Conservation (phyloP, 2,113 vertebrate species). For the Thermophis baileyi region DNA sequence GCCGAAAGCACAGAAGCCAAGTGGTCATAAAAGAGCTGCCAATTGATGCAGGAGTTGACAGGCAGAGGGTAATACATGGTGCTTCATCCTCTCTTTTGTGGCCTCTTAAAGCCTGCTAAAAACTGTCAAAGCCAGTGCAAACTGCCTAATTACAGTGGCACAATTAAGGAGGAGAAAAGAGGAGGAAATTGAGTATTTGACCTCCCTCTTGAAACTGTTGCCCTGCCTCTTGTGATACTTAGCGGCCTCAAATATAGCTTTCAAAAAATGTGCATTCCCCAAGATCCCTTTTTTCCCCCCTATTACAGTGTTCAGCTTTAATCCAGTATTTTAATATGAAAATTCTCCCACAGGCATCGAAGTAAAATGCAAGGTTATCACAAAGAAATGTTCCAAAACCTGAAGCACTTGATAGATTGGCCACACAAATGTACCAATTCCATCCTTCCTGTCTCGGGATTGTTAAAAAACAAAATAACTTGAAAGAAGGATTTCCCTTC, state of each 20-base stretch:
- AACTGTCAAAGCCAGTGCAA: not conserved
- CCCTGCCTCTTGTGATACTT: not conserved
- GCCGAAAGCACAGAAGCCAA: not conserved
- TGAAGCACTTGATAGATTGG: not conserved
- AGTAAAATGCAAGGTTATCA: not conserved
- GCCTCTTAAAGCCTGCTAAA: not conserved
- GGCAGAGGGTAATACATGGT: not conserved
- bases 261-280: not conserved
- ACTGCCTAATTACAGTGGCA: not conserved
- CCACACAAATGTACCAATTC: not conserved
- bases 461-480: not conserved
- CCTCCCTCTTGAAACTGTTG: not conserved
- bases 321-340: not conserved
- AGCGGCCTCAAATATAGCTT: not conserved
- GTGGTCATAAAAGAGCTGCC: not conserved
- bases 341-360: not conserved
- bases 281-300: not conserved
- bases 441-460: not conserved
- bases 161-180: not conserved
- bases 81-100: not conserved
- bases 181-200: not conserved
- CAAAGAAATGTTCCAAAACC: not conserved
- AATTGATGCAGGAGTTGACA: not conserved
- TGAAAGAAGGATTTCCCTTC: constrained; percentile 16
- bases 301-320: not conserved